phyloP scores from a whole-genome alignment of 2,888 invertebrate species.

The Lithodes maja region DNA sequence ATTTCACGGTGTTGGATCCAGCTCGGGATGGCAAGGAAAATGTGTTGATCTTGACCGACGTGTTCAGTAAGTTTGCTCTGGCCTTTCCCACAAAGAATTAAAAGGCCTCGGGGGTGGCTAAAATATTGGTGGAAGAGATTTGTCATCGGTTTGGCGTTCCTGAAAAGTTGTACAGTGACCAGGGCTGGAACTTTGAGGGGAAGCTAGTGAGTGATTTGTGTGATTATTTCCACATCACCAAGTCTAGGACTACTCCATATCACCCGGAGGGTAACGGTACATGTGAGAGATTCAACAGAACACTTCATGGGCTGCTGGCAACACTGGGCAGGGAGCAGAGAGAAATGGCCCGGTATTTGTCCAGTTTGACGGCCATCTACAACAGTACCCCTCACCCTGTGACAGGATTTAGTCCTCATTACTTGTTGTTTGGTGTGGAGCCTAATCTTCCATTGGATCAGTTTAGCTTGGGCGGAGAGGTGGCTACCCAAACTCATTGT shows the following conservation, averaged over 20 bases:
- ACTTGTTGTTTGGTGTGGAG: constrained; percentile 12
- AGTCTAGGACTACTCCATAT: neutral
- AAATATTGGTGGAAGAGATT: neutral
- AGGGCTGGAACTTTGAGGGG: neutral
- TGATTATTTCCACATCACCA: neutral
- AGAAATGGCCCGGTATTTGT: neutral
- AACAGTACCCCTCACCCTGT: constrained; percentile 7
- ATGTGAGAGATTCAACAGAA: neutral
- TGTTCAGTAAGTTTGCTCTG: neutral
- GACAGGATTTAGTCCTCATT: constrained; percentile 1
- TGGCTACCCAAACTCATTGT: neutral
- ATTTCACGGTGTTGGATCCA: neutral
- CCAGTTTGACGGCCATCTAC: constrained; percentile 15
- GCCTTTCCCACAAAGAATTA: constrained; percentile 13
- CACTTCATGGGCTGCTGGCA: neutral
- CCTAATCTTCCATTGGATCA: constrained; percentile 1
- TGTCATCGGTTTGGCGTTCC: neutral
- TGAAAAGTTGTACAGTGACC: neutral
- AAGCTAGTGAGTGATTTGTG: neutral
- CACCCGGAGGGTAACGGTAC: neutral
- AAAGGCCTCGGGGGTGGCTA: neutral
- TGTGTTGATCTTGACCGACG: neutral
- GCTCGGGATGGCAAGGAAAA: constrained; percentile 11
- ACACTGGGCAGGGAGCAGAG: constrained; percentile 13
- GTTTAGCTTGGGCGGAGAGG: neutral